phyloP scores from a whole-genome alignment of 2,888 invertebrate species.

The Allygus modestus region DNA sequence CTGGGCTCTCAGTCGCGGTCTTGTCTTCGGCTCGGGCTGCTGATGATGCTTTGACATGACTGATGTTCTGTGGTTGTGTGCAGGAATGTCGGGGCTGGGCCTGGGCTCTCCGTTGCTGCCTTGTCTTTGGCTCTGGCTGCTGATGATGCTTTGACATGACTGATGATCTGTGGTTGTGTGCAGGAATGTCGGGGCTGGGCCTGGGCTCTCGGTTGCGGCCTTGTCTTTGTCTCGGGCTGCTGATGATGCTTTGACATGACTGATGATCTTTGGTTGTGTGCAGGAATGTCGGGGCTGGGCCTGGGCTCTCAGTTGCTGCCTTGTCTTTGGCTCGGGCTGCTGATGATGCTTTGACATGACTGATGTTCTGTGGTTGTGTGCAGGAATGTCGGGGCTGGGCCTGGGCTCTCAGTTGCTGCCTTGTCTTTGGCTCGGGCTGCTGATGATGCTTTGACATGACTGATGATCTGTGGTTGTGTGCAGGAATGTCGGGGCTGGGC shows the following conservation, averaged over 20 bases:
- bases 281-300: conserved; percentile 44
- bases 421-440: too few relatives aligned
- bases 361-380: background rate
- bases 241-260: background rate
- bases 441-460: too few relatives aligned
- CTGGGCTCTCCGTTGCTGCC: conserved; percentile 62
- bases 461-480: conserved; percentile 56
- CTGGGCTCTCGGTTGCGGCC: conserved; percentile 61
- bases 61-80: too few relatives aligned
- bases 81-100: conserved; percentile 35
- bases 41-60: too few relatives aligned
- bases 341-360: conserved; percentile 22
- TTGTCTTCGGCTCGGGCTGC: too few relatives aligned
- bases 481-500: background rate
- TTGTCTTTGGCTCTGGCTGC: conserved; percentile 59
- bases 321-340: conserved; percentile 60
- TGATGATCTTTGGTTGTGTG: background rate
- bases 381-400: background rate
- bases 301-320: conserved; percentile 63
- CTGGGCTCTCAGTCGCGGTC: too few relatives aligned
- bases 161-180: conserved; percentile 56
- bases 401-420: too few relatives aligned
- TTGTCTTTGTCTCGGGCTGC: conserved; percentile 58
- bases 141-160: background rate
- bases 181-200: conserved; percentile 47